phyloP scores from a whole-genome alignment of 1,140 invertebrate genomes.

The Saccostrea echinata region DNA sequence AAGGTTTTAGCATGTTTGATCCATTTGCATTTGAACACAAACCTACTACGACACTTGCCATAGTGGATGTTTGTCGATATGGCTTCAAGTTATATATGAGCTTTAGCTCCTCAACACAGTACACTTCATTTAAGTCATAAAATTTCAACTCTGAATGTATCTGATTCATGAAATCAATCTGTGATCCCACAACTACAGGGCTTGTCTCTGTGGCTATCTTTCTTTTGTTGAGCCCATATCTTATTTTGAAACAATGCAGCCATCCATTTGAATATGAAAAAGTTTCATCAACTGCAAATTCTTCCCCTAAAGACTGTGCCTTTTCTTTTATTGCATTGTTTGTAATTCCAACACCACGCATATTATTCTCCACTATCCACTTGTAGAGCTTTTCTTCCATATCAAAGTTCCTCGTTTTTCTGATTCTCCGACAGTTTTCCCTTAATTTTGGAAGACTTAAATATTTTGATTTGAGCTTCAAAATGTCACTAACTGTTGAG shows the following conservation, averaged over 20 bases:
- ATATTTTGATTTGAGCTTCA: slow-evolving; percentile 13
- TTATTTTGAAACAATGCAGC: slow-evolving; percentile 32
- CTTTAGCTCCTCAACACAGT: slow-evolving; percentile 30
- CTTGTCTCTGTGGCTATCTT: not conserved
- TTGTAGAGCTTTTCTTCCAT: slow-evolving; percentile 42
- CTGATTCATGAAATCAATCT: slow-evolving; percentile 23
- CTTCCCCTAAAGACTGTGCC: slow-evolving; percentile 25
- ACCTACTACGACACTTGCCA: slow-evolving; percentile 11
- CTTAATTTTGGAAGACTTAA: slow-evolving; percentile 22
- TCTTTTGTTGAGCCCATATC: slow-evolving; percentile 21
- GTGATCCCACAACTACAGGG: slow-evolving; percentile 6
- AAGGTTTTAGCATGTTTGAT: slow-evolving; percentile 28
- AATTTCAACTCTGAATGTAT: slow-evolving; percentile 18
- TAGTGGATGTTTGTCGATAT: not conserved
- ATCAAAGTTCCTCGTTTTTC: slow-evolving; percentile 20
- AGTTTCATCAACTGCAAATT: slow-evolving; percentile 5
- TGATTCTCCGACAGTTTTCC: not conserved
- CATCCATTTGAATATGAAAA: slow-evolving; percentile 34
- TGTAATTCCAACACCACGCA: slow-evolving; percentile 7
- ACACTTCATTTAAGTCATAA: slow-evolving; percentile 34
- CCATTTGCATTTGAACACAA: slow-evolving; percentile 41
- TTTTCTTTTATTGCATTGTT: slow-evolving; percentile 27
- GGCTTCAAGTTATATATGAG: slow-evolving; percentile 41
- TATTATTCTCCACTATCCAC: slow-evolving; percentile 40
- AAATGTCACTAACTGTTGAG: slow-evolving; percentile 12